Base-by-base conservation (phyloP, 2,888 invertebrate genomes). In the Slavum lentiscoides region DNA sequence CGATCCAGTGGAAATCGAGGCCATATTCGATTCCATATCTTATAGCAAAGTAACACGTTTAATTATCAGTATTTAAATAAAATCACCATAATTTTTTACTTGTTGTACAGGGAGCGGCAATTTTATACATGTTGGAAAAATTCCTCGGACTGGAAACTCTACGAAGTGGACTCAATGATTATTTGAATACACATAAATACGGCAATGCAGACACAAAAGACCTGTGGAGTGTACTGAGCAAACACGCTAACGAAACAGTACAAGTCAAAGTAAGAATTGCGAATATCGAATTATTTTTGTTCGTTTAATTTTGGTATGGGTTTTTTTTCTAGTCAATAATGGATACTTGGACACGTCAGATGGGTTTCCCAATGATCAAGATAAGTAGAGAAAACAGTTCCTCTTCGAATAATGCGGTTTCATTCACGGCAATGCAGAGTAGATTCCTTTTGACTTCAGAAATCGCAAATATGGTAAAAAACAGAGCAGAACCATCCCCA, bases 281-380 rank as follows among this genome's bases (percentile, higher is more conserved):
- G 19, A 49, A 49, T 49, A 19, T 21, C 19, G n/a, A 17, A 30
- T 49, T 62, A 7, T 19, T 19, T 62, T 55, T n/a, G 15, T n/a
- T 8, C 37, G 6, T 74, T 58, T 58, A 53, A 30, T 53, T 9
- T 53, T 55, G 55, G 43, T 43, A 43, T 43, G 43, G 43, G 43
- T 39, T 1, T 39, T 59, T 8, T 83, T 84, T 85, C 19, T 85
- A 90, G 90, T 87, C 88, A 39, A 90, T 92, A 82, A 92, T 92
- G 92, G 91, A 92, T 84, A 91, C 92, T 8, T 95, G 94, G 94
- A 94, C 93, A 21, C 90, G 92, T 84, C 91, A 93, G 86, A 93
- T 93, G 86, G 94, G 94, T 0, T 94, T 93, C 85, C 94, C 94
- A 0, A 87, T 94, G n/a, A 89, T 95, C 11, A 90, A 90, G 23